Evolutionary conservation across 2,113 vertebrate species (phyloP).

Genomic region (Halcyon malimbica): DNA sequence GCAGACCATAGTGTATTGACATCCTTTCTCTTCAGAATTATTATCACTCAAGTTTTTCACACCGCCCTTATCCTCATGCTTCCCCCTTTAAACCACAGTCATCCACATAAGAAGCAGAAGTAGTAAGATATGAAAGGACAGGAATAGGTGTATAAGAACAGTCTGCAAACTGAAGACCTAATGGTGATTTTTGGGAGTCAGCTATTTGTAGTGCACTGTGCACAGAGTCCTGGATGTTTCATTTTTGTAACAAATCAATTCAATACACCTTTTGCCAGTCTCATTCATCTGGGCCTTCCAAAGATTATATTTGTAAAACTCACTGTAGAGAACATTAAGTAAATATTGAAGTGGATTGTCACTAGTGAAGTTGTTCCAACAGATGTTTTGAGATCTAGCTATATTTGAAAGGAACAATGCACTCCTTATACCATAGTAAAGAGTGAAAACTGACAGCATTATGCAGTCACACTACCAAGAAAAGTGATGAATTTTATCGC

Average conservation of each 20-base stretch:
- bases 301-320: not conserved
- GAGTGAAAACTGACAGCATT: not conserved
- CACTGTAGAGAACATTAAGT: not conserved
- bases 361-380: not conserved
- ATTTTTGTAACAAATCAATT: slow-evolving; percentile 1
- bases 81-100: not conserved
- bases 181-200: not conserved
- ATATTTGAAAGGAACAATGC: not conserved
- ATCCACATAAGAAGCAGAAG: not conserved
- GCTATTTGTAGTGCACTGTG: not conserved
- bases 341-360: not conserved
- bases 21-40: not conserved
- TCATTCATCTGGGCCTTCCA: not conserved
- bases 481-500: not conserved
- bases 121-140: not conserved
- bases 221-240: not conserved
- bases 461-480: not conserved
- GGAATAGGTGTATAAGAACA: not conserved
- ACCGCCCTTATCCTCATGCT: not conserved
- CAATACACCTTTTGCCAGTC: not conserved
- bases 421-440: not conserved
- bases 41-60: not conserved
- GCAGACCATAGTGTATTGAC: not conserved
- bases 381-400: not conserved
- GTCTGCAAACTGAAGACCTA: not conserved